Evolutionary conservation across 2,797 vertebrate species (phyloP).

Genomic region (Antrozous pallidus): DNA sequence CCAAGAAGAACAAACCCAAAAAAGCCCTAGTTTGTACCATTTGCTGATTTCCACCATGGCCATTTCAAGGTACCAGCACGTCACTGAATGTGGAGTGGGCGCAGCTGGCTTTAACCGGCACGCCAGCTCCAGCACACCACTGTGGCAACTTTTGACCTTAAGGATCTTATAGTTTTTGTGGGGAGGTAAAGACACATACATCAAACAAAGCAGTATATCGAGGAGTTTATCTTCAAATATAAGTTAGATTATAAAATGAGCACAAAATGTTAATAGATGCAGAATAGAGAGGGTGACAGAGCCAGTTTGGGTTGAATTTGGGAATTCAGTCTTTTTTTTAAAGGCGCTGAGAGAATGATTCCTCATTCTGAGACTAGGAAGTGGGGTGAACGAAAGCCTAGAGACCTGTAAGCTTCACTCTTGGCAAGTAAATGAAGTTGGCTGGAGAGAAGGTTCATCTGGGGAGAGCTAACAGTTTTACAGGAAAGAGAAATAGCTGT

Average conservation of each 20-base stretch:
- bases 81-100: neutral
- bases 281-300: neutral
- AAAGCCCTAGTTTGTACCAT: neutral
- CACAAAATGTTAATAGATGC: neutral
- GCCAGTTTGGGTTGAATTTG: neutral
- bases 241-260: neutral
- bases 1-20: neutral
- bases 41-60: neutral
- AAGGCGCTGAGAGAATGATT: neutral
- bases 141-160: neutral
- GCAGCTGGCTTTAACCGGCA: neutral
- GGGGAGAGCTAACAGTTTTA: neutral
- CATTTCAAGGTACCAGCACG: neutral
- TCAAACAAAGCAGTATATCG: neutral
- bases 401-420: neutral
- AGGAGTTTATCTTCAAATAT: neutral
- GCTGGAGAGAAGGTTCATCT: neutral
- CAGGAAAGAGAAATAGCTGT: neutral
- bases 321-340: neutral
- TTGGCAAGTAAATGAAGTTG: constrained; percentile 4
- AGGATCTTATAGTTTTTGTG: neutral
- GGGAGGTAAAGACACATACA: neutral
- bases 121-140: neutral
- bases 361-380: neutral
- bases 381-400: neutral